These are phyloP conservation scores for Lichenostomus cassidix DNA, from an alignment of 2,113 vertebrate species.

Conservation along the genomic window DNA sequence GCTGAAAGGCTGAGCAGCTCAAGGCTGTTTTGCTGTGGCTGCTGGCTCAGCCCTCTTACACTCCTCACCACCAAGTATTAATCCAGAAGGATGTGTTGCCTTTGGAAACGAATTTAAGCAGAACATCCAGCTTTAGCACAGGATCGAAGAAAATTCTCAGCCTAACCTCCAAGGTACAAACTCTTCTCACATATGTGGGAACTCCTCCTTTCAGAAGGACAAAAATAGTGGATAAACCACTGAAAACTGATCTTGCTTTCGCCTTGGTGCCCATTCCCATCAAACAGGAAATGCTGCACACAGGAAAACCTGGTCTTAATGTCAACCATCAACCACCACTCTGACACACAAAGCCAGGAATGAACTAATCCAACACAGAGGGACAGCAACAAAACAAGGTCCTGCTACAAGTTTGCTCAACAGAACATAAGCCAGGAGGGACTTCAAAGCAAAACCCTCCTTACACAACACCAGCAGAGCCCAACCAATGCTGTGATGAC, in stretches of 20 bases:
- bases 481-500: neutral
- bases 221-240: neutral
- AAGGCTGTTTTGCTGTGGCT: neutral
- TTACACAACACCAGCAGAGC: neutral
- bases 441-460: constrained; percentile 37
- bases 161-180: neutral
- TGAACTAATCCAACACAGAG: constrained; percentile 14
- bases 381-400: neutral
- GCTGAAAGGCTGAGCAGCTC: neutral
- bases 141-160: neutral
- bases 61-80: neutral
- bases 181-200: rapidly evolving
- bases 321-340: neutral
- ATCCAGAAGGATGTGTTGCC: neutral
- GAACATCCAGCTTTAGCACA: neutral
- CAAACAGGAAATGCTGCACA: neutral
- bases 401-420: neutral
- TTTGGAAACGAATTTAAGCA: neutral
- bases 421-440: neutral
- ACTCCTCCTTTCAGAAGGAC: neutral
- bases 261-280: neutral
- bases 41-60: neutral
- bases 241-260: neutral
- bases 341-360: neutral
- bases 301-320: neutral